Base-by-base conservation (phyloP, 2,797 vertebrate genomes). In the Anguilla pacifica region DNA sequence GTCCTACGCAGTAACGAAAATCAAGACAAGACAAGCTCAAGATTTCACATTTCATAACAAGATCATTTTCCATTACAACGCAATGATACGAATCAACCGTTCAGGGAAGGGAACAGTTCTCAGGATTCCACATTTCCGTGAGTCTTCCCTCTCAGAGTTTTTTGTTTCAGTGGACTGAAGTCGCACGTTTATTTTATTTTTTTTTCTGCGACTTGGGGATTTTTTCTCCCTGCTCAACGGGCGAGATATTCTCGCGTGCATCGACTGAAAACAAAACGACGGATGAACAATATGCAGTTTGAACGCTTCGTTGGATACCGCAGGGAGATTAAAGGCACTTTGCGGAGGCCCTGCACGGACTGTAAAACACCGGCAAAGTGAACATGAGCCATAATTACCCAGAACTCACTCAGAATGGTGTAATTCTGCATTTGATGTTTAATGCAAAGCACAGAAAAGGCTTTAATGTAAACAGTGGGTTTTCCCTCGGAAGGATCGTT, bases 381-480 rank as follows among this genome's bases (percentile, higher is more conserved):
- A 81, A 43, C 72, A 39, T 10, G 15, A 39, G 72, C 72, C 72
- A 77, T 49, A 46, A 81, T 81, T 81, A 49, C 17, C 72, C 77
- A 81, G 7, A 81, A 11, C 43, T 49, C 72, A 35, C 35, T 57
- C 55, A 57, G 15, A 57, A 10, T 81, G 72, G 13, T 5, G 72
- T 77, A 77, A 74, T 74, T 9, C 31, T 74, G 43, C 25, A 31
- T 46, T 49, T 81, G 4, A 81, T 25, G 31, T 49, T 9, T 49
- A 49, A 17, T 49, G 77, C 39, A 81, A n/a, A 81, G 49, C 77
- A 81, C 17, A 19, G 77, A 81, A 81, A 49, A 25, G 15, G 39
- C 77, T 81, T 81, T 81, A 46, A 46, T 35, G 77, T 49, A 81
- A 81, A 46, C 19, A 9, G 72, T 81, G 77, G 77, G 39, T 22